phyloP scores from a whole-genome alignment of 2,888 invertebrate genomes.

The Siphonodentalium dalli region DNA sequence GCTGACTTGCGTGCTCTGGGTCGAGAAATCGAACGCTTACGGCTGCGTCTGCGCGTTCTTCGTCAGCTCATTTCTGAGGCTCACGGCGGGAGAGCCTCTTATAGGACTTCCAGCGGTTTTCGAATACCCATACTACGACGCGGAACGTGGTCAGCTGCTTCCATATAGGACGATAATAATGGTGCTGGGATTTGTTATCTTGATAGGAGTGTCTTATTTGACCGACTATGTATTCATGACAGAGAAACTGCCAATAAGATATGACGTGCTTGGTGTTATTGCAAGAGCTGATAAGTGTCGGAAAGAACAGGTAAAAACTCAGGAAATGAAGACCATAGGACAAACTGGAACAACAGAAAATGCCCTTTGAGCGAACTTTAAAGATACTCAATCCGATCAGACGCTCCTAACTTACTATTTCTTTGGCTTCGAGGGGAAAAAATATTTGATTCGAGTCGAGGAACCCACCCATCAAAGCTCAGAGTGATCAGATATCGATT shows the following conservation, averaged over 20 bases:
- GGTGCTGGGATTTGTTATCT: constrained; percentile 28
- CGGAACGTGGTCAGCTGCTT: constrained; percentile 33
- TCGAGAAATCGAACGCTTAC: constrained; percentile 35
- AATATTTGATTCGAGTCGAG: no score
- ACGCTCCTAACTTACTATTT: no score
- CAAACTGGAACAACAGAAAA: no score
- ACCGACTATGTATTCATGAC: constrained; percentile 28
- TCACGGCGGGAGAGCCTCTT: constrained; percentile 87
- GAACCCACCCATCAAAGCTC: no score
- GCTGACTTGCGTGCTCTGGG: constrained; percentile 38
- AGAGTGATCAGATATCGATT: no score
- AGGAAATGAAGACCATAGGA: no score
- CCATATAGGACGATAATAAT: constrained; percentile 39
- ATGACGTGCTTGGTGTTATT: constrained; percentile 25
- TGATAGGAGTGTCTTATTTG: constrained; percentile 25
- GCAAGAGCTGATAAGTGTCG: no score
- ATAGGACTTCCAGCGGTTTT: constrained; percentile 68
- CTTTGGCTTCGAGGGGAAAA: no score
- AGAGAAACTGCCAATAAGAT: constrained; percentile 10
- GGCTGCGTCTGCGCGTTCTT: constrained; percentile 66
- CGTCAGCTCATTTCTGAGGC: constrained; percentile 77
- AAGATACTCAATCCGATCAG: no score
- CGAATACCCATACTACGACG: constrained; percentile 33
- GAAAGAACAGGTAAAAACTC: no score
- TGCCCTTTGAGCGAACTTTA: no score